Evolutionary conservation across 2,797 vertebrate genomes (phyloP).

Genomic region (Myotis daubentonii): DNA sequence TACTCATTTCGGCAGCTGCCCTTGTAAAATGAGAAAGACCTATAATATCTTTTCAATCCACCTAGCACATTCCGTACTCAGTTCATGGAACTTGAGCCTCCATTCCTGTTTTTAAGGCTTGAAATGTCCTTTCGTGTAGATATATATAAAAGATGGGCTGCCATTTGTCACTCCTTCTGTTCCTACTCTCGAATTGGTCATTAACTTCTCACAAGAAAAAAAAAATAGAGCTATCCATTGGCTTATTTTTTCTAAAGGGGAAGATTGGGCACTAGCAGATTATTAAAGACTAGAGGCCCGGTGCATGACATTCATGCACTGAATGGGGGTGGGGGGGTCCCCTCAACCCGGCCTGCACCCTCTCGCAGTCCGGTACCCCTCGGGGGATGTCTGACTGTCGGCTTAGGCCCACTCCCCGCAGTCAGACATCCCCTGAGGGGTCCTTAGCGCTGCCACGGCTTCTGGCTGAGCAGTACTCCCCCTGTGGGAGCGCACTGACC

Average conservation of each 20-base stretch:
- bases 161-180: not conserved
- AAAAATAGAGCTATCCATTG: not conserved
- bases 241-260: not conserved
- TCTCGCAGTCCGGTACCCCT: no score
- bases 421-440: no score
- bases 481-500: no score
- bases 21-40: not conserved
- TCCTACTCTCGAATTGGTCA: slow-evolving; percentile 12
- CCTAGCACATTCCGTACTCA: not conserved
- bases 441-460: no score
- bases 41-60: not conserved
- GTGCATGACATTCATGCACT: no score
- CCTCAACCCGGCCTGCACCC: no score
- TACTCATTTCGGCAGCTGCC: not conserved
- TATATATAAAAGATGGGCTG: not conserved
- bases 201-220: not conserved
- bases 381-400: no score
- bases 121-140: not conserved
- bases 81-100: not conserved
- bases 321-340: no score
- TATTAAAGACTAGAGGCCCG: not conserved
- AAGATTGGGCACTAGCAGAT: not conserved
- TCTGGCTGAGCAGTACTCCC: no score
- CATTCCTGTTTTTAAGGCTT: not conserved
- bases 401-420: no score